A percentile compares a stretch with the other conserved stretches of the same genome.
Evolutionary conservation across 2,888 invertebrate genomes (phyloP).

Genomic region (Xylota segnis): DNA sequence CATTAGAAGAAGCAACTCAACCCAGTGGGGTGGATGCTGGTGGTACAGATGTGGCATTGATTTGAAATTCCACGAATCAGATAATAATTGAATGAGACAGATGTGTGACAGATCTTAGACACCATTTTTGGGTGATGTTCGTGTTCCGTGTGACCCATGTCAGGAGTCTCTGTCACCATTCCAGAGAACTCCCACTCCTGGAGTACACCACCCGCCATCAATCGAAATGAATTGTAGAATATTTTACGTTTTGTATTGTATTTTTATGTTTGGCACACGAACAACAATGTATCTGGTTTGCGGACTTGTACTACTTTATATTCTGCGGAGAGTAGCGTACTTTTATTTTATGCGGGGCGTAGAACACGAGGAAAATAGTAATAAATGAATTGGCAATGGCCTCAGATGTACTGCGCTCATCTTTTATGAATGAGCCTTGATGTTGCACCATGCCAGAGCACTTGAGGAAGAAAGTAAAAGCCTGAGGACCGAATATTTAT

Average conservation of each 20-base stretch:
- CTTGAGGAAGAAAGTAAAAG: neutral
- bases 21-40: neutral
- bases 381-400: conserved; percentile 71
- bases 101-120: conserved; percentile 52
- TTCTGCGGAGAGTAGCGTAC: conserved; percentile 35
- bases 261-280: conserved; percentile 20
- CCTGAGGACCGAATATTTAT: conserved; percentile 40
- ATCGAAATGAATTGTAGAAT: conserved; percentile 39
- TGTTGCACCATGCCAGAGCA: neutral
- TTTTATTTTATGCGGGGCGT: conserved; percentile 13
- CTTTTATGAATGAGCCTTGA: conserved; percentile 60
- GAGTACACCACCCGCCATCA: conserved; percentile 32
- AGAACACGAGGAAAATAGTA: conserved; percentile 50
- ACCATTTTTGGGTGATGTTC: conserved; percentile 8
- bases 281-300: conserved; percentile 24
- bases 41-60: neutral
- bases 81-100: conserved; percentile 67
- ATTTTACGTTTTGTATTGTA: conserved; percentile 8
- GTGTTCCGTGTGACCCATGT: neutral
- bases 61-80: conserved; percentile 52
- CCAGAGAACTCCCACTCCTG: neutral
- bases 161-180: neutral
- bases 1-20: conserved; percentile 22
- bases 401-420: conserved; percentile 61
- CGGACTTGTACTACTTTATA: conserved; percentile 37